Evolutionary conservation across 2,888 invertebrate species (phyloP).

Genomic region (Esperia sulphurella): DNA sequence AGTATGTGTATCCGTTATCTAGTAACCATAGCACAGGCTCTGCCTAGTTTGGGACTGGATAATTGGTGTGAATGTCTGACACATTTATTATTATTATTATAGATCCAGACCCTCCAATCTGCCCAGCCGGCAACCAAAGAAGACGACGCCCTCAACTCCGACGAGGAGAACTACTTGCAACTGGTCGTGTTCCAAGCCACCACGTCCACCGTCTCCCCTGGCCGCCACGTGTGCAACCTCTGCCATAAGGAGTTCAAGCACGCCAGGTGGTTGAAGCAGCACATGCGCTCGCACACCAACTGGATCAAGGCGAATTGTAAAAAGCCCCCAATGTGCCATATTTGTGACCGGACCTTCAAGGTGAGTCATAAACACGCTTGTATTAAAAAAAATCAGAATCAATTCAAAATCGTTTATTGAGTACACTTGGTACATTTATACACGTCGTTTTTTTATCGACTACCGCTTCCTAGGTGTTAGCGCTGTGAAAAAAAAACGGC

Average conservation of each 20-base stretch:
- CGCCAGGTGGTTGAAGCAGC: conserved; percentile 80
- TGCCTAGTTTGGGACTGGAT: too few species aligned
- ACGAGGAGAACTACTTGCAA: conserved; percentile 68
- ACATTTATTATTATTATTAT: too few species aligned
- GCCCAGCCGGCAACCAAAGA: conserved; percentile 27
- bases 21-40: too few species aligned
- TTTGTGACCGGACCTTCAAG: conserved; percentile 81
- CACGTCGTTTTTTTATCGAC: too few species aligned
- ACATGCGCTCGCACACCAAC: conserved; percentile 81
- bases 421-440: too few species aligned
- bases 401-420: too few species aligned
- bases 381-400: too few species aligned
- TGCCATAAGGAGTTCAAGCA: conserved; percentile 82
- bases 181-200: conserved; percentile 72
- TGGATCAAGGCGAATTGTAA: conserved; percentile 84
- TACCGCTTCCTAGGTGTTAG: too few species aligned
- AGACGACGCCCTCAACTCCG: conserved; percentile 54
- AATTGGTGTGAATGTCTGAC: too few species aligned
- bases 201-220: conserved; percentile 74
- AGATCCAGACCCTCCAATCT: background rate
- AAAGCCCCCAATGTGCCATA: conserved; percentile 81
- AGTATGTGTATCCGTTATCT: too few species aligned
- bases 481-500: too few species aligned
- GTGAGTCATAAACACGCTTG: too few species aligned
- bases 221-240: conserved; percentile 80